Evolutionary conservation across 2,113 vertebrate species (phyloP).

Genomic region (Atherinomorus stipes): DNA sequence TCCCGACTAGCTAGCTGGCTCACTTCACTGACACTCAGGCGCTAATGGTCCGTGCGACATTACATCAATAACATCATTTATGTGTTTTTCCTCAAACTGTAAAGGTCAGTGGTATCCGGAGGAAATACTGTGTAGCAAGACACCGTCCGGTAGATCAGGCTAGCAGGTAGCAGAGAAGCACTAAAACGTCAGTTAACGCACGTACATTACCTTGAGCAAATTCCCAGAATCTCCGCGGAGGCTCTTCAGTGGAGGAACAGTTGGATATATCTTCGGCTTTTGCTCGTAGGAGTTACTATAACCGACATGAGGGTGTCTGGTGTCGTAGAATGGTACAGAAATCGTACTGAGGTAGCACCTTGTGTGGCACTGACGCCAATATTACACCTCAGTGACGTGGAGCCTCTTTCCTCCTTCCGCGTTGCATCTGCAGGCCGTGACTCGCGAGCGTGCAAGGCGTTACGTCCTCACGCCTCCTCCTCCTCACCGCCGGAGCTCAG

Average conservation of each 20-base stretch:
- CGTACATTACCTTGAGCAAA: constrained; percentile 67
- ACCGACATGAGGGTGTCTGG: not conserved
- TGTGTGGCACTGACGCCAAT: constrained; percentile 59
- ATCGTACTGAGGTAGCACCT: constrained; percentile 43
- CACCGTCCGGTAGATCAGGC: constrained; percentile 31
- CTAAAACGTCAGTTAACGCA: not conserved
- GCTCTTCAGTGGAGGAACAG: constrained; percentile 18
- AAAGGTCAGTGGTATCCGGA: constrained; percentile 43
- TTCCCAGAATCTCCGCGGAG: constrained; percentile 45
- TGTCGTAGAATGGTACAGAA: not conserved
- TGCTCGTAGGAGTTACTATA: not conserved
- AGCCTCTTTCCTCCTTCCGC: constrained; percentile 76
- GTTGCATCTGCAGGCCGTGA: constrained; percentile 57
- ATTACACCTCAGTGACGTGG: constrained; percentile 84
- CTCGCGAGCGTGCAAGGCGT: not conserved
- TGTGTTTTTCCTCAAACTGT: not conserved
- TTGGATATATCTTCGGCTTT: not conserved
- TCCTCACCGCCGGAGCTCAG: constrained; percentile 5
- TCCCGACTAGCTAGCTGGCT: constrained; percentile 43
- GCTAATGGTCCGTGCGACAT: not conserved
- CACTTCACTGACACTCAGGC: not conserved
- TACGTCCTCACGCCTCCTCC: not conserved
- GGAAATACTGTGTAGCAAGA: constrained; percentile 8
- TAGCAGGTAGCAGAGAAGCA: constrained; percentile 49
- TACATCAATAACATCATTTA: not conserved